phyloP scores from a whole-genome alignment of 2,888 invertebrate species.

The Melolontha melolontha region DNA sequence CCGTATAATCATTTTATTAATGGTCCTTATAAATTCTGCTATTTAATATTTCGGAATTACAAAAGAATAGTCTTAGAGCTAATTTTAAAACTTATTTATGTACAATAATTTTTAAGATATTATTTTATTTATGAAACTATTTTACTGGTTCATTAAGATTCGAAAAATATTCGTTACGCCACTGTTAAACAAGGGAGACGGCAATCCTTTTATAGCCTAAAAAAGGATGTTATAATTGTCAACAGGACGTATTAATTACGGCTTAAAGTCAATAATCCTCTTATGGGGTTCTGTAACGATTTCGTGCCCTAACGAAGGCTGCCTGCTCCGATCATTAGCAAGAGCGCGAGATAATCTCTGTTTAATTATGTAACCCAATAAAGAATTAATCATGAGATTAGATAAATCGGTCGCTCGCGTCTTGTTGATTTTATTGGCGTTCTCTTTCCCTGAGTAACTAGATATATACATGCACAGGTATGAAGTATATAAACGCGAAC shows the following conservation, averaged over 20 bases:
- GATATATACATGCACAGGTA: too few relatives aligned
- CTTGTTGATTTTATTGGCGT: constrained; percentile 3
- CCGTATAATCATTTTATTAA: too few relatives aligned
- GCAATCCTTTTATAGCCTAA: background rate
- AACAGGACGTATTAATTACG: constrained; percentile 14
- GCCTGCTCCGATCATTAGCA: constrained; percentile 13
- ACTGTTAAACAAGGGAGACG: background rate
- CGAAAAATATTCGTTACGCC: background rate
- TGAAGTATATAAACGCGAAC: too few relatives aligned
- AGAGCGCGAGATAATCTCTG: constrained; percentile 13
- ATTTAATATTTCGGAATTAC: too few relatives aligned
- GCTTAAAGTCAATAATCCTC: constrained; percentile 14
- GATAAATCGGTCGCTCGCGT: constrained; percentile 4
- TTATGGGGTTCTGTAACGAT: constrained; percentile 17
- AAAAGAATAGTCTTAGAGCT: too few relatives aligned
- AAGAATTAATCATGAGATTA: constrained; percentile 18
- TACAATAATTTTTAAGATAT: background rate
- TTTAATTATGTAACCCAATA: constrained; percentile 16
- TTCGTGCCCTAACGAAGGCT: constrained; percentile 11
- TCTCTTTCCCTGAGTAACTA: background rate
- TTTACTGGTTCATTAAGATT: too few relatives aligned
- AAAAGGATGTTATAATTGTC: constrained; percentile 10
- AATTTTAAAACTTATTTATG: background rate
- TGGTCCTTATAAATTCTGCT: too few relatives aligned
- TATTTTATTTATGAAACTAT: too few relatives aligned